Evolutionary conservation across 2,888 invertebrate species (phyloP).

Genomic region (Limenitis camilla): DNA sequence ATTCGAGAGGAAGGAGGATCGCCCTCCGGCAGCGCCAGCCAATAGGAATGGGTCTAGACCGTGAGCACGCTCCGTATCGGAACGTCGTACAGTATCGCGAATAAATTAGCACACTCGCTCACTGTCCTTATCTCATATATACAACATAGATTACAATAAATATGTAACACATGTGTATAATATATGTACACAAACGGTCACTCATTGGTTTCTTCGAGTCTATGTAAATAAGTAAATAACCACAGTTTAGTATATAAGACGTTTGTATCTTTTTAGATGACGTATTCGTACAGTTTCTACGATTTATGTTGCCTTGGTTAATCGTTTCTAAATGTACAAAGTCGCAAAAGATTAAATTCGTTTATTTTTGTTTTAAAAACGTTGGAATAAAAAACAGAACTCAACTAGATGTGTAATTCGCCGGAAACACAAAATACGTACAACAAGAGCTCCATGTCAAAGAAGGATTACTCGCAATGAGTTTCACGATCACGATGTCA

Average conservation of each 20-base stretch:
- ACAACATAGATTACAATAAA: conserved; percentile 14
- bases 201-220: conserved; percentile 7
- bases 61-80: conserved; percentile 41
- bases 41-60: conserved; percentile 53
- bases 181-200: conserved; percentile 3
- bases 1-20: conserved; percentile 71
- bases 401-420: too few relatives aligned
- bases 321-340: conserved; percentile 37
- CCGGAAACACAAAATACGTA: conserved; percentile 61
- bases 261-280: conserved; percentile 4
- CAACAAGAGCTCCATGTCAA: conserved; percentile 38
- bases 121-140: conserved; percentile 21
- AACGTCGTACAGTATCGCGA: conserved; percentile 50
- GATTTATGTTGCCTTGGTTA: conserved; percentile 58
- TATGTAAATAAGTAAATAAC: background rate
- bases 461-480: conserved; percentile 57
- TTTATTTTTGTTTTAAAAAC: background rate
- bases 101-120: conserved; percentile 53
- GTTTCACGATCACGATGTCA: conserved; percentile 38
- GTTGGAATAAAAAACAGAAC: too few relatives aligned
- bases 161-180: conserved; percentile 29
- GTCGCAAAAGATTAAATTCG: conserved; percentile 33
- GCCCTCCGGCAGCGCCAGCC: conserved; percentile 62
- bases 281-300: conserved; percentile 32
- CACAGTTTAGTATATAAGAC: background rate